Percentiles rank a stretch among this genome's conserved stretches.
Evolutionary conservation across 2,113 vertebrate species (phyloP).

Genomic region (Atractosteus spatula): DNA sequence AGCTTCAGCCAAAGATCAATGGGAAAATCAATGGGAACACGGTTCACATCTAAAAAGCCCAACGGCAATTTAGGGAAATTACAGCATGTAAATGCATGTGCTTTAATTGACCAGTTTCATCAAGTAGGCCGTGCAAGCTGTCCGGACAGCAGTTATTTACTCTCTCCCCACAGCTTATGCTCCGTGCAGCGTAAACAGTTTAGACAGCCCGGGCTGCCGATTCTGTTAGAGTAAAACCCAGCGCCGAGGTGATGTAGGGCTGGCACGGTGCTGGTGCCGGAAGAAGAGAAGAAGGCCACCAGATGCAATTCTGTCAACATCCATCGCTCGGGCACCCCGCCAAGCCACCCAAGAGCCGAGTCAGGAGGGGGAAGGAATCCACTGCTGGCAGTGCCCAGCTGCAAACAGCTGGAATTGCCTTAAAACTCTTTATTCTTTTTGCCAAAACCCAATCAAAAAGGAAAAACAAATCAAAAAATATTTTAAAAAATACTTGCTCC

Average conservation of each 20-base stretch:
- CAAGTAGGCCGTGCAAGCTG: conserved; percentile 79
- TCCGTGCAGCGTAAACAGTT: conserved; percentile 50
- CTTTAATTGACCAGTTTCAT: conserved; percentile 89
- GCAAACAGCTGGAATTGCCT: no score
- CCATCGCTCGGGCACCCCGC: no score
- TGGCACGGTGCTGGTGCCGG: background rate
- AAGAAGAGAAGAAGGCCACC: background rate
- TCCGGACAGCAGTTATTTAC: conserved; percentile 76
- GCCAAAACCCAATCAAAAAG: no score
- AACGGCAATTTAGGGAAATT: conserved; percentile 90
- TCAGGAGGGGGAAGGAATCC: no score
- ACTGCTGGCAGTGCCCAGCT: no score
- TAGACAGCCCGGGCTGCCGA: background rate
- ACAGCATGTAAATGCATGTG: conserved; percentile 88
- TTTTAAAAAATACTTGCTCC: no score
- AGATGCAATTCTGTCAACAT: background rate
- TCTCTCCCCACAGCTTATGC: conserved; percentile 55
- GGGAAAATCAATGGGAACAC: conserved; percentile 85
- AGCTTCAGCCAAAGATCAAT: conserved; percentile 88
- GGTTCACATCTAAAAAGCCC: conserved; percentile 83
- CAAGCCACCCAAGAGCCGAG: no score
- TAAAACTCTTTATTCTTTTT: no score
- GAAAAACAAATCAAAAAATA: no score
- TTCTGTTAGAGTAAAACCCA: background rate
- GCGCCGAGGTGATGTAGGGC: background rate